These are phyloP conservation scores for Sinonovacula constricta DNA, from an alignment of 1,140 invertebrate species.

Conservation along the genomic window DNA sequence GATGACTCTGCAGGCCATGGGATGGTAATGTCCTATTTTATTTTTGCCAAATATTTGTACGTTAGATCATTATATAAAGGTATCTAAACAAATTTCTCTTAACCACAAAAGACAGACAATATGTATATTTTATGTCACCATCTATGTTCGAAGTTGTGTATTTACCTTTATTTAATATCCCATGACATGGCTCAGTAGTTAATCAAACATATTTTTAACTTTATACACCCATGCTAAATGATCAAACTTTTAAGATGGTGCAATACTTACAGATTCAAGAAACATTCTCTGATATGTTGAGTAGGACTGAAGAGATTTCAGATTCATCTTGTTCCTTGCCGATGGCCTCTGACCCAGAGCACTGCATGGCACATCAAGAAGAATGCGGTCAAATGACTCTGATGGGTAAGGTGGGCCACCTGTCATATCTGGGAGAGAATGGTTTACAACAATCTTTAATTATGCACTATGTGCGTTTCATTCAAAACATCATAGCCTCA, in stretches of 20 bases:
- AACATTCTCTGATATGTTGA: constrained; percentile 88
- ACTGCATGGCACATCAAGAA: constrained; percentile 93
- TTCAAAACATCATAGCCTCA: not conserved
- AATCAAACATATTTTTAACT: too few relatives aligned
- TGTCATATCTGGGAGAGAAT: constrained; percentile 53
- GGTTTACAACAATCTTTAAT: not conserved
- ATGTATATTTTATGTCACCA: too few relatives aligned
- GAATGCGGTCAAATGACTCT: constrained; percentile 87
- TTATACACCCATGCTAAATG: too few relatives aligned
- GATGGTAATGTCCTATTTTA: too few relatives aligned
- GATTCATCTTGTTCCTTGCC: constrained; percentile 82
- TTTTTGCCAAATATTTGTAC: too few relatives aligned
- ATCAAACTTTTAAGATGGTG: too few relatives aligned
- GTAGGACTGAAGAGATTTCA: constrained; percentile 85
- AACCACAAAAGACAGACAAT: too few relatives aligned
- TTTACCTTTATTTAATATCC: not conserved
- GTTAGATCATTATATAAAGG: too few relatives aligned
- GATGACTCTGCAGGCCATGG: too few relatives aligned
- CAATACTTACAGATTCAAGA: constrained; percentile 82
- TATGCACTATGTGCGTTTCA: not conserved
- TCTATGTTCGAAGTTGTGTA: too few relatives aligned
- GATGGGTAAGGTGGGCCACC: constrained; percentile 83
- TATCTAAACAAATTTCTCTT: too few relatives aligned
- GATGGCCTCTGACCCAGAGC: constrained; percentile 91
- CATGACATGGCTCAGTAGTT: not conserved